A percentile compares a stretch with the other conserved stretches of the same genome.
Evolutionary conservation across 2,113 vertebrate genomes (phyloP).

Genomic region (Mixornis gularis): DNA sequence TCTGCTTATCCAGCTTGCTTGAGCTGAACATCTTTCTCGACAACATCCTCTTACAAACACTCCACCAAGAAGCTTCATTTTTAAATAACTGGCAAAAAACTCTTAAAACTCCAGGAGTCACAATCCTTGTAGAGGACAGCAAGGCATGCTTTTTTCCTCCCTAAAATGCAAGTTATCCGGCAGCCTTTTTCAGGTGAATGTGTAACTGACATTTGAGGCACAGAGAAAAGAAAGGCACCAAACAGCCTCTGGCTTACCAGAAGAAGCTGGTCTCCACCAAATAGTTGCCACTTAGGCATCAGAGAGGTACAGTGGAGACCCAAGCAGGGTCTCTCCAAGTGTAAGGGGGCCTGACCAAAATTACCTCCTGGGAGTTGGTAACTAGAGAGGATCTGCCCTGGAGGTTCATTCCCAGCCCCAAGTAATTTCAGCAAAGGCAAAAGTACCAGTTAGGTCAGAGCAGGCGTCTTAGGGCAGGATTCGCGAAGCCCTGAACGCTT

Average conservation of each 20-base stretch:
- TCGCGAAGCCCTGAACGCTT: not conserved
- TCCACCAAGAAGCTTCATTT: not conserved
- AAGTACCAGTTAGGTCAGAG: constrained; percentile 61
- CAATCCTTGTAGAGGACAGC: not conserved
- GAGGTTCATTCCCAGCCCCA: not conserved
- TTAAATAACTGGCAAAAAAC: not conserved
- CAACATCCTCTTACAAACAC: not conserved
- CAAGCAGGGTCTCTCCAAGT: not conserved
- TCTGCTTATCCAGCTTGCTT: not conserved
- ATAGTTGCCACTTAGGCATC: not conserved
- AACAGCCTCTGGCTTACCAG: not conserved
- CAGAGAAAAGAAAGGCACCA: not conserved
- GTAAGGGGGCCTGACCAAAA: not conserved
- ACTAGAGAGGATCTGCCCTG: not conserved
- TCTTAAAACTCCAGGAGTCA: not conserved
- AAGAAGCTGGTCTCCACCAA: not conserved
- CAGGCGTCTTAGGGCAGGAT: not conserved
- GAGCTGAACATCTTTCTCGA: not conserved
- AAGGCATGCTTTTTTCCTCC: not conserved
- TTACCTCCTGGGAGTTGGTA: not conserved
- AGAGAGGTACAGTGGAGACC: not conserved
- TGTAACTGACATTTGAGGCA: not conserved
- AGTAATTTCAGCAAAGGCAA: constrained; percentile 72
- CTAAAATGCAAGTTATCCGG: not conserved
- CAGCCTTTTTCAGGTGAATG: not conserved